A percentile compares a stretch with the other conserved stretches of the same genome.
These are phyloP conservation scores for Drosophila cardini DNA, from an alignment of 1,140 invertebrate genomes.

Conservation along the genomic window DNA sequence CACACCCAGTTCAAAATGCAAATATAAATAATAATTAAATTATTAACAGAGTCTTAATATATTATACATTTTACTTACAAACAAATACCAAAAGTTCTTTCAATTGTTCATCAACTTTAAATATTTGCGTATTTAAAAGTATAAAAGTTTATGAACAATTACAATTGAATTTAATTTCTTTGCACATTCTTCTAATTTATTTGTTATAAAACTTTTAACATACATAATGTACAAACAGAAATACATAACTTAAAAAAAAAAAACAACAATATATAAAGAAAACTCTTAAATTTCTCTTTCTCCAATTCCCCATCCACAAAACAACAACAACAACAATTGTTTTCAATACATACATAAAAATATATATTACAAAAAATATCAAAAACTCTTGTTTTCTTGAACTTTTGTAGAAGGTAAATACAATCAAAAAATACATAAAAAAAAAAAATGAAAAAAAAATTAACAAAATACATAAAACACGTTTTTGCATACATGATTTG, in stretches of 20 bases:
- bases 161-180: conserved; percentile 43
- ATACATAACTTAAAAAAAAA: conserved; percentile 53
- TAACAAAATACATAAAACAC: conserved; percentile 44
- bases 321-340: conserved; percentile 55
- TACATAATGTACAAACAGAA: conserved; percentile 49
- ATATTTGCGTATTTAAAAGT: background rate
- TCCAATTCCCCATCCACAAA: conserved; percentile 64
- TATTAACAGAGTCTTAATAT: conserved; percentile 44
- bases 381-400: conserved; percentile 82
- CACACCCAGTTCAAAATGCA: conserved; percentile 81
- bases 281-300: conserved; percentile 83
- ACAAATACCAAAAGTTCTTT: conserved; percentile 18
- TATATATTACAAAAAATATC: conserved; percentile 29
- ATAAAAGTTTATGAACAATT: conserved; percentile 48
- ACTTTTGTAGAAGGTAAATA: conserved; percentile 85
- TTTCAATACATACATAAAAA: conserved; percentile 76
- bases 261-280: conserved; percentile 44
- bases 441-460: conserved; percentile 53
- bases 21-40: conserved; percentile 57
- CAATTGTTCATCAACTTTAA: conserved; percentile 42
- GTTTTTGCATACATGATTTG: conserved; percentile 71
- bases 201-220: conserved; percentile 48
- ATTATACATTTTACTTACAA: conserved; percentile 23
- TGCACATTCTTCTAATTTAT: conserved; percentile 42
- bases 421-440: conserved; percentile 67